A percentile compares a stretch with the other conserved stretches of the same genome.
These are phyloP conservation scores for Phymatocera aterrima DNA, from an alignment of 2,888 invertebrate species.

Conservation along the genomic window DNA sequence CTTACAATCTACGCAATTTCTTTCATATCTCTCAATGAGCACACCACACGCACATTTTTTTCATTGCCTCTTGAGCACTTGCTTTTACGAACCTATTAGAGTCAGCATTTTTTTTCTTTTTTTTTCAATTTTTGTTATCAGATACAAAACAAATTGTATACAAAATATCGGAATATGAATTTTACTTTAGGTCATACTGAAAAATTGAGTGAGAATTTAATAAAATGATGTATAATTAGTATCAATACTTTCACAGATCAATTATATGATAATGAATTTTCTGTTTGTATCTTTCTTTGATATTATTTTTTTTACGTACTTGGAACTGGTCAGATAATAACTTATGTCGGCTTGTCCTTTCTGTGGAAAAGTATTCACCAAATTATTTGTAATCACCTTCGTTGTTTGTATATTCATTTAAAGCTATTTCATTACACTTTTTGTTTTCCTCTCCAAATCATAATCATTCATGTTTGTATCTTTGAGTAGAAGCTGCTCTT, in stretches of 20 bases:
- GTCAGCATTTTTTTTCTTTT: slow-evolving; percentile 23
- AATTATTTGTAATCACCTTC: neutral
- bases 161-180: slow-evolving; percentile 1
- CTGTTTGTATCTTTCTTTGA: neutral
- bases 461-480: neutral
- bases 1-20: slow-evolving; percentile 43
- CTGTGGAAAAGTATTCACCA: neutral
- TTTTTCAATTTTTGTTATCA: slow-evolving; percentile 15
- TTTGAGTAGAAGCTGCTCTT: neutral
- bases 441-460: neutral
- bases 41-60: slow-evolving; percentile 56
- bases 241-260: slow-evolving; percentile 11
- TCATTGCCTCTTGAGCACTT: slow-evolving; percentile 43
- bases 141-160: neutral
- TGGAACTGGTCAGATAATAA: slow-evolving; percentile 20
- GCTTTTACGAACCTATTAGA: slow-evolving; percentile 7
- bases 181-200: neutral
- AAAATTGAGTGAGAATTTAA: neutral
- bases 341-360: slow-evolving; percentile 14
- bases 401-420: neutral
- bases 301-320: neutral
- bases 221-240: slow-evolving; percentile 18
- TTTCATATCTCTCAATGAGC: slow-evolving; percentile 62
- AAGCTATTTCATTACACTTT: neutral
- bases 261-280: too few species aligned